phyloP scores from a whole-genome alignment of 2,113 vertebrate genomes.

The Onychorhynchus coronatus region DNA sequence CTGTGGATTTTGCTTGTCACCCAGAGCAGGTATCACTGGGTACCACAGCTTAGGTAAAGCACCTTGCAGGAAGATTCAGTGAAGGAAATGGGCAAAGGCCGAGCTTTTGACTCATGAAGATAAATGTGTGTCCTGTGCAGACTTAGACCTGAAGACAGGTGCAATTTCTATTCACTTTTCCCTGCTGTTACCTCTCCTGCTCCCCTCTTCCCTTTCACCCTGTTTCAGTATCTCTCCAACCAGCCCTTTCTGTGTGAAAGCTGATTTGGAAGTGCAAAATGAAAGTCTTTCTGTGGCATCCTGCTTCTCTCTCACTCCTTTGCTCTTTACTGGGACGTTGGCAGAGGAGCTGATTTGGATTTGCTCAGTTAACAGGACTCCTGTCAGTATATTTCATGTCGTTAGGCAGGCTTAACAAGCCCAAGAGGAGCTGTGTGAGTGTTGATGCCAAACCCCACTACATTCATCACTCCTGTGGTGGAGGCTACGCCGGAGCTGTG shows the following conservation, averaged over 20 bases:
- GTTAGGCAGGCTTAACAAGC: background rate
- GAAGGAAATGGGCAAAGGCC: background rate
- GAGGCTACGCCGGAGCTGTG: fast-evolving
- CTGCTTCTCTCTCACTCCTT: background rate
- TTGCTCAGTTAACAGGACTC: background rate
- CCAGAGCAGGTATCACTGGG: background rate
- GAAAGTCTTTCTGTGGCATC: background rate
- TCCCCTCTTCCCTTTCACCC: background rate
- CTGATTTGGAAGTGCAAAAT: background rate
- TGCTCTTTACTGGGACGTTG: background rate
- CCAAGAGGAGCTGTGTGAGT: background rate
- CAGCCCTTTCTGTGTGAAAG: background rate
- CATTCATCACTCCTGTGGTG: background rate
- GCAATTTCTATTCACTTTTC: background rate
- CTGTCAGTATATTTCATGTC: background rate
- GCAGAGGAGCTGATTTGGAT: background rate
- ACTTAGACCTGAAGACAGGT: background rate
- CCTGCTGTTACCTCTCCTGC: background rate
- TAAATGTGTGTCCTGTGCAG: background rate
- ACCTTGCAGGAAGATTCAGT: background rate
- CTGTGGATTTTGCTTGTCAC: background rate
- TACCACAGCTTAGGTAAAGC: background rate
- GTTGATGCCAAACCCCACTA: background rate
- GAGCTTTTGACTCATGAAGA: background rate
- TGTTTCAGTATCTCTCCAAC: background rate